These are phyloP conservation scores for Saxidomus purpurata DNA, from an alignment of 1,140 invertebrate species.

Conservation along the genomic window DNA sequence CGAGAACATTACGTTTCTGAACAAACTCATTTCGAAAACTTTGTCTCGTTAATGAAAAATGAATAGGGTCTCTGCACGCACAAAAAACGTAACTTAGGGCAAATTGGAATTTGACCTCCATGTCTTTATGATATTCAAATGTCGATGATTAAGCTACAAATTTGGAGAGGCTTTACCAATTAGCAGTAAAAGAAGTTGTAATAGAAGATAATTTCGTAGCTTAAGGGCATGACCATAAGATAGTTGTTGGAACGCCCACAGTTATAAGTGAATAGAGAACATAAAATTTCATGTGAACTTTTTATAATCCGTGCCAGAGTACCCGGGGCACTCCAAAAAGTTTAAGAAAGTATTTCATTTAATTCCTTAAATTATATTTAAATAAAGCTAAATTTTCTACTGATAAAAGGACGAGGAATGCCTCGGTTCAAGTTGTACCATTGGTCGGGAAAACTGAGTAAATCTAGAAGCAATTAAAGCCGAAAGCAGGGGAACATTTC, in stretches of 20 bases:
- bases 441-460: constrained; percentile 2
- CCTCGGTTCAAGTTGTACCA: constrained; percentile 58
- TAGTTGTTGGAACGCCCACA: constrained; percentile 42
- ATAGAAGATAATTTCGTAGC: constrained; percentile 61
- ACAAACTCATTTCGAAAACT: constrained; percentile 38
- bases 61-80: constrained; percentile 12
- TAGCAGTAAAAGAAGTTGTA: constrained; percentile 56
- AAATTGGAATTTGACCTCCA: constrained; percentile 45
- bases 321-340: constrained; percentile 11
- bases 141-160: neutral
- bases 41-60: constrained; percentile 30
- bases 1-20: neutral
- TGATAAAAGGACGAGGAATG: constrained; percentile 1
- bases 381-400: constrained; percentile 34
- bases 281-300: constrained; percentile 27
- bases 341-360: constrained; percentile 57
- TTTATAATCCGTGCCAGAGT: constrained; percentile 50
- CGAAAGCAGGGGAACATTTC: constrained; percentile 17
- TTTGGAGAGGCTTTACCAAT: constrained; percentile 49
- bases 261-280: constrained; percentile 2
- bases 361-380: constrained; percentile 59
- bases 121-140: constrained; percentile 22
- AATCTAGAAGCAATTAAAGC: constrained; percentile 56
- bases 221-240: constrained; percentile 19
- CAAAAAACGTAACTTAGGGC: constrained; percentile 32